Evolutionary conservation across 2,797 vertebrate genomes (phyloP).

Genomic region (Scomberomorus guttatus): DNA sequence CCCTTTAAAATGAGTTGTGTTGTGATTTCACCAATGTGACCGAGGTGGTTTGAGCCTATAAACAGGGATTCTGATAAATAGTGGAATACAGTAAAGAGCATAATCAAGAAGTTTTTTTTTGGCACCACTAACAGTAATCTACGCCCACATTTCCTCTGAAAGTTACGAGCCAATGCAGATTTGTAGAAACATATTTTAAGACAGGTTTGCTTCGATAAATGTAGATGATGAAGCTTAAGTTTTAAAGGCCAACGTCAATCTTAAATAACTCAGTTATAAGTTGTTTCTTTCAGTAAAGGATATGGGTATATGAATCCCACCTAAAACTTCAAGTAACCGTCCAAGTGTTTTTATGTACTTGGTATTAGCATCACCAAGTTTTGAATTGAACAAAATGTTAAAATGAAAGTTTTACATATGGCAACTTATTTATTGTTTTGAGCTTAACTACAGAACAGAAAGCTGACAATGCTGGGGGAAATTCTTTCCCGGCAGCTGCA

Average conservation of each 20-base stretch:
- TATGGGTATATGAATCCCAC: too few species aligned
- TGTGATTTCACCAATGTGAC: background rate
- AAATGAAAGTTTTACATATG: background rate
- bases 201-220: background rate
- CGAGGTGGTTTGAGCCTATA: background rate
- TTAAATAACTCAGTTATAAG: background rate
- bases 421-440: background rate
- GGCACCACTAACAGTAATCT: background rate
- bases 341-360: too few species aligned
- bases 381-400: background rate
- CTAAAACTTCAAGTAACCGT: too few species aligned
- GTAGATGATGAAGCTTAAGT: background rate
- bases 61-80: too few species aligned
- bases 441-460: background rate
- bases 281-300: background rate
- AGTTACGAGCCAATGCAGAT: background rate
- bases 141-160: background rate
- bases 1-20: background rate
- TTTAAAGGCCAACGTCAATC: background rate
- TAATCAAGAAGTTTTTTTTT: slow-evolving; percentile 2
- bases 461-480: background rate
- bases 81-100: background rate
- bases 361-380: too few species aligned
- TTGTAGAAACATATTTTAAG: background rate
- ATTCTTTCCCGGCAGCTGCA: background rate